Percentiles rank a stretch among this genome's conserved stretches.
Conservation (phyloP, 2,113 vertebrate genomes). For the Phycodurus eques region DNA sequence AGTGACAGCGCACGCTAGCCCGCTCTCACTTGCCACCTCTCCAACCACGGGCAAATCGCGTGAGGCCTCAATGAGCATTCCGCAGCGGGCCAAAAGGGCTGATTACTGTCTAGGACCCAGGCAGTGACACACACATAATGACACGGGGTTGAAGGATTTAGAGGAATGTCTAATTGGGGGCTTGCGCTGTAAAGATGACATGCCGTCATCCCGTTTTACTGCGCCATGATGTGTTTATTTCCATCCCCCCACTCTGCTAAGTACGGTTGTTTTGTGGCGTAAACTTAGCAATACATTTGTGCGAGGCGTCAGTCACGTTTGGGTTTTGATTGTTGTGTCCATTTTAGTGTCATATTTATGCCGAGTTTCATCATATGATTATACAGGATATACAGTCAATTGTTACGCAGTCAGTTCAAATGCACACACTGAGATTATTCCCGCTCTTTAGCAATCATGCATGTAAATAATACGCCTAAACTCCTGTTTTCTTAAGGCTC, state of each 20-base stretch:
- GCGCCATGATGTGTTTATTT: slow-evolving; percentile 3
- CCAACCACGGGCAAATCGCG: not conserved
- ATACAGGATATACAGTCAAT: not conserved
- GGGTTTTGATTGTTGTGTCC: not conserved
- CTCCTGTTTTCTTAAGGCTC: slow-evolving; percentile 14
- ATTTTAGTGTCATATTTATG: not conserved
- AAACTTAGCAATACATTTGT: not conserved
- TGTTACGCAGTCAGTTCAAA: not conserved
- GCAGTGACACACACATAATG: slow-evolving; percentile 38
- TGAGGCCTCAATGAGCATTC: slow-evolving; percentile 53
- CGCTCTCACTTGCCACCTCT: not conserved
- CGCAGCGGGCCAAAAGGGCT: slow-evolving; percentile 39
- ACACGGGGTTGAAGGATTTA: slow-evolving; percentile 37
- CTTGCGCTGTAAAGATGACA: slow-evolving; percentile 16
- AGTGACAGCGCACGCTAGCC: slow-evolving; percentile 5
- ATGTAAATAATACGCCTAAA: slow-evolving; percentile 27
- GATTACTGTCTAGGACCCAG: slow-evolving; percentile 36
- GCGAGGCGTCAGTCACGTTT: not conserved
- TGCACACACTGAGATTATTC: not conserved
- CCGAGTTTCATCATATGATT: not conserved
- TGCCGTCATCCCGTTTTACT: not conserved
- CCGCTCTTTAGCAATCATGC: not conserved
- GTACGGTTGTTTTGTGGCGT: not conserved
- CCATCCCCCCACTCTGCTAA: not conserved
- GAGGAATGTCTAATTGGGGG: slow-evolving; percentile 39